These are phyloP conservation scores for Orthonychiurus folsomi DNA, from an alignment of 2,888 invertebrate genomes.

Conservation along the genomic window DNA sequence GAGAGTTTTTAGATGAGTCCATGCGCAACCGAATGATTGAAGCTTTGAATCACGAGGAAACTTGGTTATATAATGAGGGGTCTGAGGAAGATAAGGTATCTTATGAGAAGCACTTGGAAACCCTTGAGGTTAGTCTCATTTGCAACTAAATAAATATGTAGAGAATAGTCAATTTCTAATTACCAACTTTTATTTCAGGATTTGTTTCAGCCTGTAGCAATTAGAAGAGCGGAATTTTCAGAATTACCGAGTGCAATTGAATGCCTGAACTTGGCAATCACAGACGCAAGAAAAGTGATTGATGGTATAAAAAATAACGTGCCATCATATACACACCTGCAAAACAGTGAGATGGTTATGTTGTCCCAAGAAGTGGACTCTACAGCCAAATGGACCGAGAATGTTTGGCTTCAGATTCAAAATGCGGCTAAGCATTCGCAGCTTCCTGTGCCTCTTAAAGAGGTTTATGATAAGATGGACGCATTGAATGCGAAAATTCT, in stretches of 20 bases:
- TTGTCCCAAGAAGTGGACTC: constrained; percentile 60
- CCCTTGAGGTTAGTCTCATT: constrained; percentile 45
- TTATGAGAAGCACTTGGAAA: constrained; percentile 51
- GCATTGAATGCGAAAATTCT: constrained; percentile 49
- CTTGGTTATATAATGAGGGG: constrained; percentile 96
- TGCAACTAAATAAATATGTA: not conserved
- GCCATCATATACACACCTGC: constrained; percentile 62
- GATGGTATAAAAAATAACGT: constrained; percentile 58
- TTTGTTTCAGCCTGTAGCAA: constrained; percentile 81
- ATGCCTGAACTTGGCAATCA: constrained; percentile 65
- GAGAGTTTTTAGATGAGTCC: constrained; percentile 62
- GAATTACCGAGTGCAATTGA: constrained; percentile 70
- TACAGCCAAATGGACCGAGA: constrained; percentile 74
- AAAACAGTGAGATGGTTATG: constrained; percentile 65
- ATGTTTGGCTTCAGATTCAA: constrained; percentile 49
- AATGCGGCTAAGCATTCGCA: constrained; percentile 12
- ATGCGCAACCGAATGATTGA: constrained; percentile 57
- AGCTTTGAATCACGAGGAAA: constrained; percentile 74
- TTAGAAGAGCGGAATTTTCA: constrained; percentile 70
- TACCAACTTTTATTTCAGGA: constrained; percentile 49
- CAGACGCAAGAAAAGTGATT: constrained; percentile 69
- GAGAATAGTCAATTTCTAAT: not conserved
- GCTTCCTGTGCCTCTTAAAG: constrained; percentile 22
- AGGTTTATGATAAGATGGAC: constrained; percentile 43
- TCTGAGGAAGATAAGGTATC: constrained; percentile 78